These are phyloP conservation scores for Drosophila prolongata DNA, from an alignment of 2,888 invertebrate genomes.

Conservation along the genomic window DNA sequence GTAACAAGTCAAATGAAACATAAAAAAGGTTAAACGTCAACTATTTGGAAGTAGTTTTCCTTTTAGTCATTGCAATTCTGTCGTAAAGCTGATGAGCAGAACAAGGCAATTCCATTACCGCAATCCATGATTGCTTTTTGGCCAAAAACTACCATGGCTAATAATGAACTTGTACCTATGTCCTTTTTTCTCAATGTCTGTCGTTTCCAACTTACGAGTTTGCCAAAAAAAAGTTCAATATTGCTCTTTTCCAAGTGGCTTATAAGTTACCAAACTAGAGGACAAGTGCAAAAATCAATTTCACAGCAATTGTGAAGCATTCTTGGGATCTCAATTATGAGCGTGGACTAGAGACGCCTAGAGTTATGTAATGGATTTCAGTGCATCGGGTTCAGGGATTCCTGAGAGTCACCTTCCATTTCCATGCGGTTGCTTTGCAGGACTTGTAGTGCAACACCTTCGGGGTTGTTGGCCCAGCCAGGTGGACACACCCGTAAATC, in stretches of 20 bases:
- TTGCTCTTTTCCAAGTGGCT: background rate
- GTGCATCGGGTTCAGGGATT: background rate
- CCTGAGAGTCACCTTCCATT: conserved; percentile 20
- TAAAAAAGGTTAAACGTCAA: no score
- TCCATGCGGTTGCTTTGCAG: conserved; percentile 6
- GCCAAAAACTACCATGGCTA: background rate
- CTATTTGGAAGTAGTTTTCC: background rate
- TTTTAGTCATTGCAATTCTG: background rate
- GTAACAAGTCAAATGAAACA: no score
- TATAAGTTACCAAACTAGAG: conserved; percentile 4
- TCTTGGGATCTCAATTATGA: conserved; percentile 38
- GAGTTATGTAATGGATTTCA: conserved; percentile 21
- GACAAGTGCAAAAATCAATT: conserved; percentile 23
- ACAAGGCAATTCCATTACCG: background rate
- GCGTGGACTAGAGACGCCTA: background rate
- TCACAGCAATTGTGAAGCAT: conserved; percentile 13
- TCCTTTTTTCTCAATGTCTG: background rate
- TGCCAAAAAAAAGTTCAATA: background rate
- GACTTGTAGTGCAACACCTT: conserved; percentile 28
- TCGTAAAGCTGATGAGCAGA: background rate
- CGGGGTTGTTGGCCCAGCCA: conserved; percentile 41
- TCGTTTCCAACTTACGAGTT: conserved; percentile 3
- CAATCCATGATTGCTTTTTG: background rate
- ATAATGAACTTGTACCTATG: background rate
- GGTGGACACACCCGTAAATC: conserved; percentile 67